These are phyloP conservation scores for Brachionus plicatilis DNA, from an alignment of 1,140 invertebrate species.

Conservation along the genomic window DNA sequence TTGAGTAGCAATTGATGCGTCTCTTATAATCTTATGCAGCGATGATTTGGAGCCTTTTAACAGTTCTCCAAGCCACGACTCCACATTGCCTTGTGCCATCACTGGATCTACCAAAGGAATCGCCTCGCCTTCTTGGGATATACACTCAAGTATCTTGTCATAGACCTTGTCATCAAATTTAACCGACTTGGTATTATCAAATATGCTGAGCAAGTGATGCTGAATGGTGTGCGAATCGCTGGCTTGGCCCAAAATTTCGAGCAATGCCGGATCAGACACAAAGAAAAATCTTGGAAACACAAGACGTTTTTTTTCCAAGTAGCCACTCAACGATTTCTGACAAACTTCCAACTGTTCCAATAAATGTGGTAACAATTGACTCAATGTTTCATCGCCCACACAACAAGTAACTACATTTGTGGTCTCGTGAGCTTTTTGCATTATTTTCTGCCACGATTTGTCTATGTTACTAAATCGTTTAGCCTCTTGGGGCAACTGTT, in stretches of 20 bases:
- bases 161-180: slow-evolving; percentile 92
- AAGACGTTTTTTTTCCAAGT: slow-evolving; percentile 88
- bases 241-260: slow-evolving; percentile 93
- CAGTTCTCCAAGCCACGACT: slow-evolving; percentile 86
- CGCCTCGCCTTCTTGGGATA: slow-evolving; percentile 85
- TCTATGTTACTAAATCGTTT: slow-evolving; percentile 85
- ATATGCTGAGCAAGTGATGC: slow-evolving; percentile 87
- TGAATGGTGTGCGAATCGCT: slow-evolving; percentile 94
- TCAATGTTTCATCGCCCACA: slow-evolving; percentile 85
- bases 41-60: slow-evolving; percentile 73
- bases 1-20: slow-evolving; percentile 71
- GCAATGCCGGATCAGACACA: slow-evolving; percentile 87
- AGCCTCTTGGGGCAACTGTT: slow-evolving; percentile 55
- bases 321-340: slow-evolving; percentile 91
- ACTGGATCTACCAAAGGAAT: slow-evolving; percentile 81
- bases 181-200: slow-evolving; percentile 87
- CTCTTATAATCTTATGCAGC: slow-evolving; percentile 83
- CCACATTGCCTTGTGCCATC: slow-evolving; percentile 80
- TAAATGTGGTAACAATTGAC: slow-evolving; percentile 83
- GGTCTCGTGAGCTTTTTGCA: slow-evolving; percentile 85
- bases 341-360: slow-evolving; percentile 93
- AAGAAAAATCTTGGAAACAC: slow-evolving; percentile 97
- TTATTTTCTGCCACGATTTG: slow-evolving; percentile 96
- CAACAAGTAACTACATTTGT: slow-evolving; percentile 89
- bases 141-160: slow-evolving; percentile 85